Conservation (phyloP, 2,113 vertebrate species). For the Colaptes auratus region DNA sequence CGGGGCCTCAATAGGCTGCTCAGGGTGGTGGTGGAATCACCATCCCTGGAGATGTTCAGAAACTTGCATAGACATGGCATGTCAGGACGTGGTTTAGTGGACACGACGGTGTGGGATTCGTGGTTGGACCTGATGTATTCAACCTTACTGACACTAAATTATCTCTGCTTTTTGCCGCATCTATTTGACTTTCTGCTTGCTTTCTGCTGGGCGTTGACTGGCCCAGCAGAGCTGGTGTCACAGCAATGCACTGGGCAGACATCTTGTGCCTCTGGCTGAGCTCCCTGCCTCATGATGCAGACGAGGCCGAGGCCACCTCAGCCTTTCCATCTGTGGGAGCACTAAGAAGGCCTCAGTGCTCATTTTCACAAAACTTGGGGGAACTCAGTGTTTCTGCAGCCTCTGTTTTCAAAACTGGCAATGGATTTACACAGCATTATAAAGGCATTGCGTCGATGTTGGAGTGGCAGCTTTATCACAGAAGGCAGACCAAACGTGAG, state of each 20-base stretch:
- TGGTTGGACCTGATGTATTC: too few species aligned
- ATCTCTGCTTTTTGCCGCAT: accelerated
- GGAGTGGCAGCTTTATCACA: background rate
- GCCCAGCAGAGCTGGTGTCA: accelerated
- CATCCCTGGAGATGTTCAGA: too few species aligned
- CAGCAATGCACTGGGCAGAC: accelerated
- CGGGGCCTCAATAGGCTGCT: too few species aligned
- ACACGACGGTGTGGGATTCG: too few species aligned
- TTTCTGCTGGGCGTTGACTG: accelerated
- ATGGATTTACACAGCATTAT: background rate
- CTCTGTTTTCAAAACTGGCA: background rate
- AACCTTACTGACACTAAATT: too few species aligned
- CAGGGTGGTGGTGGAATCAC: too few species aligned
- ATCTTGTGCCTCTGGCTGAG: background rate
- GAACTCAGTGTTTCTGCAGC: accelerated
- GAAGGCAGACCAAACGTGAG: background rate
- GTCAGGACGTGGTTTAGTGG: too few species aligned
- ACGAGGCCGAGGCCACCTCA: accelerated
- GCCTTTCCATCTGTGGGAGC: too few species aligned
- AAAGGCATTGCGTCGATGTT: accelerated
- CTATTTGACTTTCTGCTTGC: accelerated
- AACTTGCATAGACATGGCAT: too few species aligned
- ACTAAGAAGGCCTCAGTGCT: accelerated
- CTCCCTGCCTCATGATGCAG: accelerated
- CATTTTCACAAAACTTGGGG: background rate